Evolutionary conservation across 1,140 invertebrate genomes (phyloP).

Genomic region (Atta colombica): DNA sequence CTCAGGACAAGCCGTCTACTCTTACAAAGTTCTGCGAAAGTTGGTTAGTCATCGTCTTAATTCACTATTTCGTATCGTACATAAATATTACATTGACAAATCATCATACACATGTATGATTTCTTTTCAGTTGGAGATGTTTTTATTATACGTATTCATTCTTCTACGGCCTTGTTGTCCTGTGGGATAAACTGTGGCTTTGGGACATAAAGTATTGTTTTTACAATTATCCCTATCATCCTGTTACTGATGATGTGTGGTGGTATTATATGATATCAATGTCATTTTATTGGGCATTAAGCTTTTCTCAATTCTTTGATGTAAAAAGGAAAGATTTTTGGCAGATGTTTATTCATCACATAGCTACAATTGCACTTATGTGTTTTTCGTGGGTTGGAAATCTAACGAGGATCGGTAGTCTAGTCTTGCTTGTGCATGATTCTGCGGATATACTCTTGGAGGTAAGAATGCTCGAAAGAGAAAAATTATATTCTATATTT

Average conservation of each 20-base stretch:
- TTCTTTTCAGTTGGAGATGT: constrained; percentile 92
- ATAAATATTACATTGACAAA: background rate
- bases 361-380: constrained; percentile 96
- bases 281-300: constrained; percentile 98
- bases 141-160: constrained; percentile 95
- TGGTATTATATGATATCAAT: constrained; percentile 99
- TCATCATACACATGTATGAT: background rate
- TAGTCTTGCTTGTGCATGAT: constrained; percentile 97
- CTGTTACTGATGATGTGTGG: constrained; percentile 92
- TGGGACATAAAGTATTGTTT: constrained; percentile 97
- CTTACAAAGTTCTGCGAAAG: constrained; percentile 97
- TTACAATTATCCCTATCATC: constrained; percentile 91
- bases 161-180: constrained; percentile 92
- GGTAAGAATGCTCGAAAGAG: constrained; percentile 93
- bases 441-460: constrained; percentile 98
- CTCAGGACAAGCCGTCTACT: constrained; percentile 95
- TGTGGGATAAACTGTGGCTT: constrained; percentile 98
- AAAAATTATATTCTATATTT: constrained; percentile 59
- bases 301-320: constrained; percentile 97
- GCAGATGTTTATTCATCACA: constrained; percentile 99
- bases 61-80: background rate
- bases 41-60: constrained; percentile 83
- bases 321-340: constrained; percentile 98
- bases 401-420: constrained; percentile 95
- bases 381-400: constrained; percentile 98